phyloP scores from a whole-genome alignment of 2,113 vertebrate species.

The Eclectus roratus region DNA sequence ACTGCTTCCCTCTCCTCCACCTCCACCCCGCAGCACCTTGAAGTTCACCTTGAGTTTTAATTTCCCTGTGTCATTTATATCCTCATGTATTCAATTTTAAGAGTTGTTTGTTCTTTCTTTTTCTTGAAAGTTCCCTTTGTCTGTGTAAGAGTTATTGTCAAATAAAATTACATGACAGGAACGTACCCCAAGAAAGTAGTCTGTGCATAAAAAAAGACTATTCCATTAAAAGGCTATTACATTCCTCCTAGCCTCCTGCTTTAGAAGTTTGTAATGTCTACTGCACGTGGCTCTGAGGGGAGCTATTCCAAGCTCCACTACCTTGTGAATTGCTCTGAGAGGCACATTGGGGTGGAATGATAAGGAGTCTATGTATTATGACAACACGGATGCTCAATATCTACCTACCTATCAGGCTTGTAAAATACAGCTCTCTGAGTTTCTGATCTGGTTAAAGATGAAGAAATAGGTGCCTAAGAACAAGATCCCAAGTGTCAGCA shows the following conservation, averaged over 20 bases:
- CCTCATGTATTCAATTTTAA: not conserved
- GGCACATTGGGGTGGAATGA: not conserved
- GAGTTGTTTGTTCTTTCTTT: not conserved
- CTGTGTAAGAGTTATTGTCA: not conserved
- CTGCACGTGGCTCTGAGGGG: not conserved
- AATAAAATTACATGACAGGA: not conserved
- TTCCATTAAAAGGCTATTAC: not conserved
- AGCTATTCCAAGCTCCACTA: not conserved
- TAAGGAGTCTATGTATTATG: not conserved
- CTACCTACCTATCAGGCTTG: not conserved
- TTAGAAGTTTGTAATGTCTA: not conserved
- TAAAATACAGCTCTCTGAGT: not conserved
- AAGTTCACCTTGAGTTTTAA: conserved; percentile 1
- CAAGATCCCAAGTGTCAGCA: not conserved
- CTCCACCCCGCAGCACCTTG: not conserved
- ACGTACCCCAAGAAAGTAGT: not conserved
- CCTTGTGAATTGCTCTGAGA: not conserved
- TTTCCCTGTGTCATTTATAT: not conserved
- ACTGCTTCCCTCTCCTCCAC: not conserved
- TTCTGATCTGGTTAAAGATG: not conserved
- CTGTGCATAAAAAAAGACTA: not conserved
- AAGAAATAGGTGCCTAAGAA: not conserved
- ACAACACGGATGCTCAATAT: not conserved
- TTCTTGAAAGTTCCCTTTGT: not conserved
- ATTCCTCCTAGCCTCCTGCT: not conserved